Evolutionary conservation across 2,113 vertebrate genomes (phyloP).

Genomic region (Benitochromis conjunctus): DNA sequence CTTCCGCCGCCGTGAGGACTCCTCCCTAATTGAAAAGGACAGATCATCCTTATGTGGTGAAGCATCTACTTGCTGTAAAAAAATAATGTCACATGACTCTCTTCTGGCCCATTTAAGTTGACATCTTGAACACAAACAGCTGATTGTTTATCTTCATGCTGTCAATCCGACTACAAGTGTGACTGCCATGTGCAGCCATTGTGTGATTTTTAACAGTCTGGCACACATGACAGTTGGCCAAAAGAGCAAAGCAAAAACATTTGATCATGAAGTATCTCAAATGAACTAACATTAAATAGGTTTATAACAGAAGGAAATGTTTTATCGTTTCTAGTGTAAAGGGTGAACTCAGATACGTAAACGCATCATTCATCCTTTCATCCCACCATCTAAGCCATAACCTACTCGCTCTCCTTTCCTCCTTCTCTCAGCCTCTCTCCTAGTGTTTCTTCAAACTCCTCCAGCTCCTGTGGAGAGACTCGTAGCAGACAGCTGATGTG

Average conservation of each 20-base stretch:
- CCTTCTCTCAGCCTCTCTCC: slow-evolving; percentile 83
- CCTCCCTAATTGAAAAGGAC: slow-evolving; percentile 69
- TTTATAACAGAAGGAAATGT: neutral
- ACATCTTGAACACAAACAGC: neutral
- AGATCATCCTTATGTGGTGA: neutral
- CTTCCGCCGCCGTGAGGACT: slow-evolving; percentile 77
- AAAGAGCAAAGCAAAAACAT: neutral
- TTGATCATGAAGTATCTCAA: neutral
- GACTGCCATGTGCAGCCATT: neutral
- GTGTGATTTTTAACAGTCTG: neutral
- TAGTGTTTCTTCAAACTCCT: slow-evolving; percentile 85
- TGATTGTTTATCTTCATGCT: neutral
- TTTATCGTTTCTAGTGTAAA: neutral
- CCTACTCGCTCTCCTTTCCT: slow-evolving; percentile 85
- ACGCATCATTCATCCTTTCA: neutral
- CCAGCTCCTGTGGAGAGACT: slow-evolving; percentile 76
- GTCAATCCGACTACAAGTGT: neutral
- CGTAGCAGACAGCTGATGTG: slow-evolving; percentile 80
- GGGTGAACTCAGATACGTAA: rapidly evolving
- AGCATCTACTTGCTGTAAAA: neutral
- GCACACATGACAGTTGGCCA: neutral
- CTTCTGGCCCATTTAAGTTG: neutral
- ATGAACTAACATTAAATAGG: neutral
- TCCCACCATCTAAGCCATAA: slow-evolving; percentile 25
- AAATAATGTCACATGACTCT: neutral